Percentiles rank a stretch among this genome's conserved stretches.
Evolutionary conservation across 2,797 vertebrate genomes (phyloP).

Genomic region (Acanthis flammea): DNA sequence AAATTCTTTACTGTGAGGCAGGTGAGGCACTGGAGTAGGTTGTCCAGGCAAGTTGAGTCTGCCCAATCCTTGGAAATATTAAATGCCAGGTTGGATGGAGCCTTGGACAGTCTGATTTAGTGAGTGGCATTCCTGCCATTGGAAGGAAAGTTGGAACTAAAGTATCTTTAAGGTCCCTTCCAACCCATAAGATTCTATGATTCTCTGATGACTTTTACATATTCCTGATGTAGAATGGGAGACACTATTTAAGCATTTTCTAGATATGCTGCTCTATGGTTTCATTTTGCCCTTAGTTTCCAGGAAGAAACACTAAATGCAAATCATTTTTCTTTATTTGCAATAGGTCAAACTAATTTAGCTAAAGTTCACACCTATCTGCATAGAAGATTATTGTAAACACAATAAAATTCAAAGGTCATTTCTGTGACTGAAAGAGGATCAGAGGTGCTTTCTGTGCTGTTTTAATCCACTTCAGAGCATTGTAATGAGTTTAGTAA

Average conservation of each 20-base stretch:
- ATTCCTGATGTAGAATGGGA: background rate
- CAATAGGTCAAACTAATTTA: slow-evolving; percentile 59
- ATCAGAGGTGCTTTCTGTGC: slow-evolving; percentile 15
- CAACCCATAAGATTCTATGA: background rate
- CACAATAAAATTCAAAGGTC: slow-evolving; percentile 49
- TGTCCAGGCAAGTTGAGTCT: background rate
- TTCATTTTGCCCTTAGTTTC: slow-evolving; percentile 47
- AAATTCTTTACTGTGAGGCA: background rate
- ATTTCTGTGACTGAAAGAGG: background rate
- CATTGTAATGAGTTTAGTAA: background rate
- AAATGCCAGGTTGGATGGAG: background rate
- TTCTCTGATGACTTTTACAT: background rate
- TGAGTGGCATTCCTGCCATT: background rate
- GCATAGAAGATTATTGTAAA: slow-evolving; percentile 39
- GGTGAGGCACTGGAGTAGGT: background rate
- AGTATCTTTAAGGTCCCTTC: background rate
- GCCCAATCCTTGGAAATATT: background rate
- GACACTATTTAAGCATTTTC: background rate
- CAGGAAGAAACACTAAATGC: slow-evolving; percentile 12
- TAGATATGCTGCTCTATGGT: background rate
- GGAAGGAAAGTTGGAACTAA: background rate
- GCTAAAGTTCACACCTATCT: slow-evolving; percentile 47
- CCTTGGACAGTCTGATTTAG: background rate
- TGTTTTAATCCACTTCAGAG: slow-evolving; percentile 32
- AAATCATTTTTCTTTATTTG: slow-evolving; percentile 58